Percentiles rank a stretch among this genome's conserved stretches.
phyloP scores from a whole-genome alignment of 2,113 vertebrate genomes.

The Xenopus laevis region DNA sequence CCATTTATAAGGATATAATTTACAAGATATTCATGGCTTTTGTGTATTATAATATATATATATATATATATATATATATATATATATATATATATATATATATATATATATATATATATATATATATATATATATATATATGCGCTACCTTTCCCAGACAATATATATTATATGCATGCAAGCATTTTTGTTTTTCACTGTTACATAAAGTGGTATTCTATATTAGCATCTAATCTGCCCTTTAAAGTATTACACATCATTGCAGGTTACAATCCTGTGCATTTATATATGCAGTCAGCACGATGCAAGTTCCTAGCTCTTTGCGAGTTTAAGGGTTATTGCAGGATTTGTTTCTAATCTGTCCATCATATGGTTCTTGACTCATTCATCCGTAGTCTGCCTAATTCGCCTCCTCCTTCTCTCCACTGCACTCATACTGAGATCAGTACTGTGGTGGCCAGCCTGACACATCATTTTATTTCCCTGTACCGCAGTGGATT shows the following conservation, averaged over 20 bases:
- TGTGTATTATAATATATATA: too few relatives aligned
- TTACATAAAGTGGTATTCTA: too few relatives aligned
- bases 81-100: too few relatives aligned
- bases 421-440: not conserved
- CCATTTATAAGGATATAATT: too few relatives aligned
- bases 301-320: not conserved
- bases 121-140: too few relatives aligned
- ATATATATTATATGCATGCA: too few relatives aligned
- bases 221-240: not conserved
- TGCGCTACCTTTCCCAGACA: too few relatives aligned
- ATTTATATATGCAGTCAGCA: not conserved
- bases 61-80: too few relatives aligned
- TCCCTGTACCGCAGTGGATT: not conserved
- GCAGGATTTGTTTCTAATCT: not conserved
- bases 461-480: not conserved
- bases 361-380: not conserved
- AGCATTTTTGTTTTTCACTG: too few relatives aligned
- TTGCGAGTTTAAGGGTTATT: not conserved
- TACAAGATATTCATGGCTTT: too few relatives aligned
- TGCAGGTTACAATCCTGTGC: too few relatives aligned
- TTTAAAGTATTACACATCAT: not conserved
- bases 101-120: too few relatives aligned
- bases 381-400: not conserved
- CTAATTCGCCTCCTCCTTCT: not conserved
- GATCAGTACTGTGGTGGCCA: not conserved